These are phyloP conservation scores for Hystrix cristata DNA, from an alignment of 2,113 vertebrate genomes.

Conservation along the genomic window DNA sequence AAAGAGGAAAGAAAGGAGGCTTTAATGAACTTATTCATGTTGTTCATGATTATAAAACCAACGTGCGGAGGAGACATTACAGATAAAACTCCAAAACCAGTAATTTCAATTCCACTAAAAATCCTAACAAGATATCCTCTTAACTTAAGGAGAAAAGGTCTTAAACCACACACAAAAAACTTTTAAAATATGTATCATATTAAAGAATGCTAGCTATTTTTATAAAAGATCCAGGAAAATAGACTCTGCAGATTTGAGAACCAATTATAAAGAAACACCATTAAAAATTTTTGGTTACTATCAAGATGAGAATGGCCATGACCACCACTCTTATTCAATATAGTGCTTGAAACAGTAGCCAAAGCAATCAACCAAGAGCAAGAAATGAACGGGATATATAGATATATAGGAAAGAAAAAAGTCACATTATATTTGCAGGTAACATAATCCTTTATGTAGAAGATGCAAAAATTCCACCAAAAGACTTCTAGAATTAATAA, in stretches of 20 bases:
- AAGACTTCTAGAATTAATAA: neutral
- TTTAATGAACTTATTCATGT: neutral
- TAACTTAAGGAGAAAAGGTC: neutral
- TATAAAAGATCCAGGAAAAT: neutral
- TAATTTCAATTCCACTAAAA: neutral
- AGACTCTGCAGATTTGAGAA: constrained; percentile 2
- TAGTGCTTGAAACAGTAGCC: neutral
- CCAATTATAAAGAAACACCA: neutral
- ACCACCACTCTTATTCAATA: neutral
- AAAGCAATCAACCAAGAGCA: neutral
- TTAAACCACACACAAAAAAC: neutral
- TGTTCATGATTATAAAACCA: neutral
- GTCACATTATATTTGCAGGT: neutral
- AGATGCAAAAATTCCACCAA: neutral
- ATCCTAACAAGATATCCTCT: neutral
- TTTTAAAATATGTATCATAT: neutral
- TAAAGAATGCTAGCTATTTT: neutral
- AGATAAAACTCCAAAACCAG: neutral
- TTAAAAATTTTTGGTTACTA: neutral
- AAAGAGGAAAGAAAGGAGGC: neutral
- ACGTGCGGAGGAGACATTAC: neutral
- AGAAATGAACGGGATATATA: neutral
- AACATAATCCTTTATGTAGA: neutral
- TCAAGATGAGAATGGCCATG: neutral
- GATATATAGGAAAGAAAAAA: neutral